Base-by-base conservation (phyloP, 2,888 invertebrate species). In the Sialis fuliginosa region DNA sequence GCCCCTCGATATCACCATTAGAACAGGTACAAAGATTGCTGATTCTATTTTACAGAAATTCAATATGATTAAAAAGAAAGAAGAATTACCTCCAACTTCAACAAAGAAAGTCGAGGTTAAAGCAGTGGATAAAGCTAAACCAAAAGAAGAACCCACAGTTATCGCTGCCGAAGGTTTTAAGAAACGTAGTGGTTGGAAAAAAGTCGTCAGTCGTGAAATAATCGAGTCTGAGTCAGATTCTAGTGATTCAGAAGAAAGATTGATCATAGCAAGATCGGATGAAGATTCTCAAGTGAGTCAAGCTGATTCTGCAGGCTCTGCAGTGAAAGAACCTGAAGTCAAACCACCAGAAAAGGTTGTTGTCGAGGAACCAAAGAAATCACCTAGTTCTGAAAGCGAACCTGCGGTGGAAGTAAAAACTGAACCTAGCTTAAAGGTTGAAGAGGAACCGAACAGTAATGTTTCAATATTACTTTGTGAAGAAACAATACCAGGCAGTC, bases 401-500 rank as follows among this genome's bases (percentile, higher is more conserved):
- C 10, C n/a, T 37, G 10, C n/a, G 37, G 12, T 6, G n/a, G 43
- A 43, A 43, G 33, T 1, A 10, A 43, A 45, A n/a, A 9, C 9
- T 12, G 35, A 37, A 22, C 12, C 44, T 34, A 35, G 33, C 6
- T 5, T 42, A 9, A 49, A 48, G 45, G 10, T 39, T 7, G 50
- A 71, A 39, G 70, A 71, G 45, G 70, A 69, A 49, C 67, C 69
- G 37, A 84, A 85, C 62, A 77, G 80, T 52, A 74, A 76, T 54
- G 77, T 80, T 53, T 84, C 85, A 47, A 66, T 88, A 50, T 62
- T 91, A 53, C 66, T 89, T 8, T 91, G 91, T 62, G 87, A 88
- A 61, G 91, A 91, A 66, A 89, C 87, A 31, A 89, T 91, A 59
- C 91, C 90, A 1, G 85, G 89, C 22, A 89, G 88, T 60, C 90